These are phyloP conservation scores for Plebejus argus DNA, from an alignment of 2,888 invertebrate genomes.

Conservation along the genomic window DNA sequence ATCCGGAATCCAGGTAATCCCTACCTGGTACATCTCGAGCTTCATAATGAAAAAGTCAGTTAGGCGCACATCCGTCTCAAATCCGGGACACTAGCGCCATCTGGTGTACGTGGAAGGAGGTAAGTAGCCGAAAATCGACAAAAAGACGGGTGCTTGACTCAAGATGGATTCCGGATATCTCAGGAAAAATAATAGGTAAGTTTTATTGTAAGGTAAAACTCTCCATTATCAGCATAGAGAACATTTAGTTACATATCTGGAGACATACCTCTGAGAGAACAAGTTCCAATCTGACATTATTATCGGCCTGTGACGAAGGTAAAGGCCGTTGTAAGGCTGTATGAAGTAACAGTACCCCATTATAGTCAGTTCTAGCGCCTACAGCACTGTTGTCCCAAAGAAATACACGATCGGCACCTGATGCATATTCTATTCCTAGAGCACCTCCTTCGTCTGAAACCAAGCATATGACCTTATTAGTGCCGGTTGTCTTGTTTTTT, in stretches of 20 bases:
- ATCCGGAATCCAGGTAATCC: no score
- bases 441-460: slow-evolving; percentile 83
- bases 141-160: no score
- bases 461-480: slow-evolving; percentile 38
- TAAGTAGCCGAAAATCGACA: no score
- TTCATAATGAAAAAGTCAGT: no score
- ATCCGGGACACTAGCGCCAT: no score
- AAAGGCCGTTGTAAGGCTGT: slow-evolving; percentile 93
- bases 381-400: slow-evolving; percentile 91
- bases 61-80: no score
- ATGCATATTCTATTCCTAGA: slow-evolving; percentile 87
- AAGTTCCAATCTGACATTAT: slow-evolving; percentile 90
- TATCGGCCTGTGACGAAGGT: slow-evolving; percentile 86
- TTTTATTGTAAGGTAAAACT: no score
- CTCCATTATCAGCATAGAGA: not conserved
- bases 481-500: slow-evolving; percentile 38
- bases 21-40: no score
- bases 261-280: slow-evolving; percentile 90
- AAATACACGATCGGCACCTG: slow-evolving; percentile 90
- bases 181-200: no score
- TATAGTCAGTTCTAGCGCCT: slow-evolving; percentile 93
- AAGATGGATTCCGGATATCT: no score
- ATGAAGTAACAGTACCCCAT: slow-evolving; percentile 93
- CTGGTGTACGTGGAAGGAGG: no score
- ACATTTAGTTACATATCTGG: not conserved